phyloP scores from a whole-genome alignment of 2,113 vertebrate species.

The Leptobrachium ailaonicum region DNA sequence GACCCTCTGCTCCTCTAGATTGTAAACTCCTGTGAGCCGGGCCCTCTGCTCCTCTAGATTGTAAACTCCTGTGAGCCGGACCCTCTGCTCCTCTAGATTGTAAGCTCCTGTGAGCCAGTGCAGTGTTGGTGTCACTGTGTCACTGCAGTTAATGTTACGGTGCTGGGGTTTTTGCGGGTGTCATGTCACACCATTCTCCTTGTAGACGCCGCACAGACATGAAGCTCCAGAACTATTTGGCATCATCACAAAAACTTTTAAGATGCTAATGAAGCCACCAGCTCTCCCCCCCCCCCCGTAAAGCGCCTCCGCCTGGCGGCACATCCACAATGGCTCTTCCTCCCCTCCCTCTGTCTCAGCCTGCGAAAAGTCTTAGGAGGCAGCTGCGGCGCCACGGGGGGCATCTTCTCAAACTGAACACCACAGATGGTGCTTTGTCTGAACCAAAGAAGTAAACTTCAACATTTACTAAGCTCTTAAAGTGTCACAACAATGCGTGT shows the following conservation, averaged over 20 bases:
- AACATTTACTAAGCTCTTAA: neutral
- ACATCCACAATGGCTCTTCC: slow-evolving; percentile 53
- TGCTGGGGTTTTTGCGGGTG: too few relatives aligned
- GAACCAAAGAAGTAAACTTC: slow-evolving; percentile 33
- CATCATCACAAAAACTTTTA: neutral
- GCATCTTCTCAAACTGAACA: slow-evolving; percentile 27
- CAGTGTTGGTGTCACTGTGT: too few relatives aligned
- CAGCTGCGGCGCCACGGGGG: slow-evolving; percentile 15
- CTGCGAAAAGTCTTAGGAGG: neutral
- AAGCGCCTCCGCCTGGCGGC: slow-evolving; percentile 47
- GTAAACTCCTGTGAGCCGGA: too few relatives aligned
- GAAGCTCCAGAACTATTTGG: neutral
- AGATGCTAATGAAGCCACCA: neutral
- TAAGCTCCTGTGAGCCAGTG: too few relatives aligned
- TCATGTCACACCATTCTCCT: neutral
- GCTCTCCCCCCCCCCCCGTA: neutral
- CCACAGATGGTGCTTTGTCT: slow-evolving; percentile 58
- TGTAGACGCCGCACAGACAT: neutral
- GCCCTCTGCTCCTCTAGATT: too few relatives aligned
- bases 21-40: too few relatives aligned
- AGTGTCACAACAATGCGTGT: neutral
- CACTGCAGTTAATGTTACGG: too few relatives aligned
- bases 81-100: too few relatives aligned
- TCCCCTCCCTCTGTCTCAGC: neutral
- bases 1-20: too few relatives aligned